Evolutionary conservation across 2,113 vertebrate species (phyloP).

Genomic region (Himantopus leucocephalus): DNA sequence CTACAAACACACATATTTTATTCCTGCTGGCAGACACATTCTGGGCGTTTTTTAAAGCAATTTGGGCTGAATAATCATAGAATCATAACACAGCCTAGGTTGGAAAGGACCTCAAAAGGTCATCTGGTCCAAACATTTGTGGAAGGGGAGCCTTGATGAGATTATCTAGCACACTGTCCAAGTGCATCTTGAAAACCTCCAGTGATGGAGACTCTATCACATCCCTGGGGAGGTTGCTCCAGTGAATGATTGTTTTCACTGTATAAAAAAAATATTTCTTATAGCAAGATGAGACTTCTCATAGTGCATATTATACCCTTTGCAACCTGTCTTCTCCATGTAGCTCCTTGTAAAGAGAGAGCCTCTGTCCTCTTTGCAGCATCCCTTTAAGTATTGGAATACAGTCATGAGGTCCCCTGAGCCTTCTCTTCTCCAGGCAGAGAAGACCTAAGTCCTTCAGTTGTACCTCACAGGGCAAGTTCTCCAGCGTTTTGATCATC

Average conservation of each 20-base stretch:
- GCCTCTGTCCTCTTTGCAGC: accelerated
- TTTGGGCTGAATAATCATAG: not conserved
- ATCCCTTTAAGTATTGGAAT: not conserved
- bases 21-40: not conserved
- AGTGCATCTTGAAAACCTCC: not conserved
- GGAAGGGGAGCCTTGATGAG: not conserved
- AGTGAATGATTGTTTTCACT: not conserved
- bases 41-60: not conserved
- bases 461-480: not conserved
- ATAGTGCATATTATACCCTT: not conserved
- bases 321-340: not conserved
- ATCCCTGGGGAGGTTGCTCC: not conserved
- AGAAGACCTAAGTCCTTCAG: not conserved
- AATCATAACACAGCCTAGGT: not conserved
- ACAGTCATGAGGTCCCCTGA: not conserved
- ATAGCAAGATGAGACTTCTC: not conserved
- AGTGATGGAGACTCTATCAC: too few relatives aligned
- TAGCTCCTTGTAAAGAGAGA: not conserved
- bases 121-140: not conserved
- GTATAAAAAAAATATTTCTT: not conserved
- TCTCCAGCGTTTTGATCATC: not conserved
- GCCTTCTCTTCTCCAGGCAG: not conserved
- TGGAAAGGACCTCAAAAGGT: not conserved
- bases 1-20: not conserved
- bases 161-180: not conserved